Base-by-base conservation (phyloP, 2,888 invertebrate genomes). In the Pseudanteris insignis region DNA sequence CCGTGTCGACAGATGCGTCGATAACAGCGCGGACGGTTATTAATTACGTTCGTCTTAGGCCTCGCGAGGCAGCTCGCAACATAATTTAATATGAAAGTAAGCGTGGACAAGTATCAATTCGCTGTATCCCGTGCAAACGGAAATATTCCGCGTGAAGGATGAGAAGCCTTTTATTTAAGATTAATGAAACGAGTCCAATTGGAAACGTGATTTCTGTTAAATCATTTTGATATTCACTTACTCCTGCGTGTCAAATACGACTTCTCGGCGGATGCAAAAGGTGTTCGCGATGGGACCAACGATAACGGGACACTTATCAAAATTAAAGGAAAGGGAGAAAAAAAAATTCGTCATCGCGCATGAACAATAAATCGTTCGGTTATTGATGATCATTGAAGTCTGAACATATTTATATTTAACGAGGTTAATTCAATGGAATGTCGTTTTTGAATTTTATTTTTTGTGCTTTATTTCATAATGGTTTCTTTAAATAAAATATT, bases 1-100 rank as follows among this genome's bases (percentile, higher is more conserved):
- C 25, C 29, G 28, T 14, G 21, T 26, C 24, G 50, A 30, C 50
- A 9, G 43, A 12, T 33, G 34, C 65, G 70, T 70, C 72, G 71
- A 70, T 71, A 70, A 67, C 68, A 55, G 51, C 47, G 60, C 66
- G 65, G 65, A 58, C 70, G 63, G 70, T 76, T 75, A 77, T 77
- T 76, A 77, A 73, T 72, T 70, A 70, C 66, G 62, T 63, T 70
- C 69, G 70, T 71, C 67, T 67, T 53, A 41, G 57, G n/a, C n/a
- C 43, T 38, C 8, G 38, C 21, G 13, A 28, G 25, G 26, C 40
- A 53, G 32, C 41, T 40, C 26, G 44, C 46, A 40, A 9, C 33
- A 10, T 10, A 10, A 26, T 33, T 37, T 43, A 48, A 54, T 53
- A 54, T 43, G 40, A 46, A 15, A 33, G 47, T 51, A 44, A 41